phyloP scores from a whole-genome alignment of 1,140 invertebrate genomes.

The Scaptomyza pallida region DNA sequence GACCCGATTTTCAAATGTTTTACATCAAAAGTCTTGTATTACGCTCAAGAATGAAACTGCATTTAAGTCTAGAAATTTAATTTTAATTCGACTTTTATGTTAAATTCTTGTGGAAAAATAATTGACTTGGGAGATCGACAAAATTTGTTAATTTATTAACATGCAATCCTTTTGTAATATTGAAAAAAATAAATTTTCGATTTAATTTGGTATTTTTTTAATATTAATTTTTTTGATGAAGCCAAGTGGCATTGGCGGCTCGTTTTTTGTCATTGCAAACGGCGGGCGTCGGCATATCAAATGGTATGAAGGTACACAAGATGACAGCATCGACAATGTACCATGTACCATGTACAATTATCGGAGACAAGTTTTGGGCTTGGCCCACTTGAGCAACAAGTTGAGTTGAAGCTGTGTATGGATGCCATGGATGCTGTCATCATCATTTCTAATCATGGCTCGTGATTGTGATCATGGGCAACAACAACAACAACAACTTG shows the following conservation, averaged over 20 bases:
- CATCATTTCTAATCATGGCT: slow-evolving; percentile 28
- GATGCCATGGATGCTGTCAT: slow-evolving; percentile 39
- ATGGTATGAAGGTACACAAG: slow-evolving; percentile 27
- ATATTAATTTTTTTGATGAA: not conserved
- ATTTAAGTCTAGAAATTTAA: too few species aligned
- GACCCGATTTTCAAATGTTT: too few species aligned
- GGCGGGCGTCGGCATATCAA: slow-evolving; percentile 72
- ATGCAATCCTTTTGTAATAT: too few species aligned
- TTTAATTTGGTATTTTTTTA: not conserved
- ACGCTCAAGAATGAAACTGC: too few species aligned
- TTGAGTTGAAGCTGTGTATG: not conserved
- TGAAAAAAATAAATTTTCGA: too few species aligned
- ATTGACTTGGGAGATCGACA: too few species aligned
- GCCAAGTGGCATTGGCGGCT: slow-evolving; percentile 20
- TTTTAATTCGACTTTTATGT: too few species aligned
- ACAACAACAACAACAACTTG: slow-evolving; percentile 26
- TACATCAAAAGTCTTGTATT: too few species aligned
- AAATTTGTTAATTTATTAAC: slow-evolving; percentile 3
- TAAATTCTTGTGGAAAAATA: too few species aligned
- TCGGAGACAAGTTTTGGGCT: slow-evolving; percentile 70
- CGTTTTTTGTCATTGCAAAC: slow-evolving; percentile 35
- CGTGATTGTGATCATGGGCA: slow-evolving; percentile 35
- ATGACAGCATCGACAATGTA: slow-evolving; percentile 69
- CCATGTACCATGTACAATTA: slow-evolving; percentile 71
- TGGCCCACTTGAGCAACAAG: slow-evolving; percentile 44